Conservation (phyloP, 92 coral and sea anemone genomes). For the Micromussa lordhowensis region DNA sequence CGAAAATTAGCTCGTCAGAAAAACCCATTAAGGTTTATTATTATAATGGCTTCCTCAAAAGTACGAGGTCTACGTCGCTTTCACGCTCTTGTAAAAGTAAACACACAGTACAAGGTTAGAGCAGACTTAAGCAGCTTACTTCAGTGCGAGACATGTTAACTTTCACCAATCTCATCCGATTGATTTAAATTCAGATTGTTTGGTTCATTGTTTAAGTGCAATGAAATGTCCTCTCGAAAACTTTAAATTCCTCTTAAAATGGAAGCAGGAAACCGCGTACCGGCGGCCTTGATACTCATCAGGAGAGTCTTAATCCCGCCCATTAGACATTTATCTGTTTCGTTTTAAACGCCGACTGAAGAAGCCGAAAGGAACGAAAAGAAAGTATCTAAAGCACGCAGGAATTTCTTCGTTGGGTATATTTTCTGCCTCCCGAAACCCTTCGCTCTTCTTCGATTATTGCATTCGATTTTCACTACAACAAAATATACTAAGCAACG, state of each 20-base stretch:
- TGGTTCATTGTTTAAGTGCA: slow-evolving; percentile 8
- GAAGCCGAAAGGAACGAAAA: background rate
- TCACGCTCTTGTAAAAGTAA: slow-evolving; percentile 23
- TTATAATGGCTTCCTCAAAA: background rate
- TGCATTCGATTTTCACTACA: background rate
- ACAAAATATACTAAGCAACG: background rate
- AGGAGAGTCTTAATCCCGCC: slow-evolving; percentile 22
- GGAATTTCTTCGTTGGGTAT: background rate
- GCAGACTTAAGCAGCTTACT: slow-evolving; percentile 22
- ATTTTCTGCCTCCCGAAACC: background rate
- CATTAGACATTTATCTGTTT: slow-evolving; percentile 2
- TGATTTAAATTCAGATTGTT: slow-evolving; percentile 12
- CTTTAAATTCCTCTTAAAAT: slow-evolving; percentile 11
- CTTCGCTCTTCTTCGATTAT: background rate
- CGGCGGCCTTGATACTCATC: slow-evolving; percentile 17
- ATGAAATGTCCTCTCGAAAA: slow-evolving; percentile 28
- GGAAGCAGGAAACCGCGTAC: background rate
- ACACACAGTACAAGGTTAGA: background rate
- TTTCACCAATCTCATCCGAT: slow-evolving; percentile 35
- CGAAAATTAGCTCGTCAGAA: slow-evolving; percentile 31
- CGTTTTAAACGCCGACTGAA: background rate
- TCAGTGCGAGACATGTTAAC: background rate
- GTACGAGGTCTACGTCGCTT: background rate
- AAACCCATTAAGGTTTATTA: slow-evolving; percentile 17
- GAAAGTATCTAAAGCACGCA: background rate